Evolutionary conservation across 2,113 vertebrate genomes (phyloP).

Genomic region (Prietella phreatophila): DNA sequence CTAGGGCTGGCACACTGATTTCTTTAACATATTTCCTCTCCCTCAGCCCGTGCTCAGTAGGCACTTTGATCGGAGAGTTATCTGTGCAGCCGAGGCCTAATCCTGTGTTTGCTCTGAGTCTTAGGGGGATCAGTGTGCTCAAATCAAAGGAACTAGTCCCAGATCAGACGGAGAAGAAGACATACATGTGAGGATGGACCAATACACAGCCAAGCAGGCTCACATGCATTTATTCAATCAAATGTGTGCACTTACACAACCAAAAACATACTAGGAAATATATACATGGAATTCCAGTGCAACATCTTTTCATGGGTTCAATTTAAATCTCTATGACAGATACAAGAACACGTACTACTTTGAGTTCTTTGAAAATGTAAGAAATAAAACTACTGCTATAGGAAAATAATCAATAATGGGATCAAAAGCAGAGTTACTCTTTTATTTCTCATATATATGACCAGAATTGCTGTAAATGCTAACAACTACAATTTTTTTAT

Average conservation of each 20-base stretch:
- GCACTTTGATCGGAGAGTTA: constrained; percentile 77
- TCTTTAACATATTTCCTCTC: constrained; percentile 71
- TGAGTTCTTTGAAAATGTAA: background rate
- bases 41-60: constrained; percentile 67
- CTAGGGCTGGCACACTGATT: constrained; percentile 57
- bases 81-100: constrained; percentile 74
- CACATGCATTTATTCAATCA: constrained; percentile 26
- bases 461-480: too few relatives aligned
- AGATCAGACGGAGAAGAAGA: constrained; percentile 64
- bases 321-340: background rate
- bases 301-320: background rate
- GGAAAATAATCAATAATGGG: background rate
- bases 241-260: background rate
- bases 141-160: constrained; percentile 74
- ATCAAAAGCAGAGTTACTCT: too few relatives aligned
- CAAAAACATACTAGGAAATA: constrained; percentile 17
- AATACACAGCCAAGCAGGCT: constrained; percentile 36
- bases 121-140: constrained; percentile 74
- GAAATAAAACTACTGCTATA: background rate
- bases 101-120: constrained; percentile 76
- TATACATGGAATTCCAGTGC: background rate
- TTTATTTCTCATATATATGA: too few relatives aligned
- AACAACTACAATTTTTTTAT: too few relatives aligned
- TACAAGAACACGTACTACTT: background rate
- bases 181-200: constrained; percentile 60